Evolutionary conservation across 2,113 vertebrate species (phyloP), one percentile per base, ranked within the genome.

Genomic region (Nesospiza acunhae): DNA sequence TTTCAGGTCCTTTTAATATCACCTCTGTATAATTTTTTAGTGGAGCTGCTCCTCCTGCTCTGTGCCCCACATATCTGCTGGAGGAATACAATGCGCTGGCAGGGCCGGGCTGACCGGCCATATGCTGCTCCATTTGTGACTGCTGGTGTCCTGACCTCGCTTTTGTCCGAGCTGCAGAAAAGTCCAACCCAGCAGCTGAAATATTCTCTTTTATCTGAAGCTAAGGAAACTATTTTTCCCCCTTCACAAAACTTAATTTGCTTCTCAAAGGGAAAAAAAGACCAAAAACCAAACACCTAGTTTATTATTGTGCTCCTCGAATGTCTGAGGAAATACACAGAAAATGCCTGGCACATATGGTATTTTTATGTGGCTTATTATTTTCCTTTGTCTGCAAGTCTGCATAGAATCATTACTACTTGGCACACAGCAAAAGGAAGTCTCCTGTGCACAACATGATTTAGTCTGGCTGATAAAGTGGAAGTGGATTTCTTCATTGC

Each of bases 371-470:
- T 90, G 89, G 62, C 58, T 91, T 95, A 42, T 91, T 96, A 93
- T 93, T 86, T 95, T 58, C 21, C 68, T 69, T 85, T 92, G 91
- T 90, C 95, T 91, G 67, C 83, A 76, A 93, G 66, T 39, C 87
- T 78, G 72, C 41, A 26, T 81, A 96, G 94, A 96, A 89, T 96
- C 96, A 97, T 92, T 96, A 87, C 90, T 91, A 46, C 88, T 93
- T 95, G 91, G 95, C 81, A 93, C 81, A 87, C n/a, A 77, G 87
- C 80, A 91, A 95, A 94, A 94, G 83, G 74, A 96, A 95, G 73
- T 96, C 96, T 95, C 95, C 89, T 93, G 95, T 94, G 94, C 94
- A 93, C 67, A 92, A 95, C 52, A 58, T 92, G 94, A 96, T 97
- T 97, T 94, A 97, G 92, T 80, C 87, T 87, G 77, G 77, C 84